Evolutionary conservation across 1,140 invertebrate genomes (phyloP), one percentile per base, ranked within the genome.

Genomic region (Bombus picipes): DNA sequence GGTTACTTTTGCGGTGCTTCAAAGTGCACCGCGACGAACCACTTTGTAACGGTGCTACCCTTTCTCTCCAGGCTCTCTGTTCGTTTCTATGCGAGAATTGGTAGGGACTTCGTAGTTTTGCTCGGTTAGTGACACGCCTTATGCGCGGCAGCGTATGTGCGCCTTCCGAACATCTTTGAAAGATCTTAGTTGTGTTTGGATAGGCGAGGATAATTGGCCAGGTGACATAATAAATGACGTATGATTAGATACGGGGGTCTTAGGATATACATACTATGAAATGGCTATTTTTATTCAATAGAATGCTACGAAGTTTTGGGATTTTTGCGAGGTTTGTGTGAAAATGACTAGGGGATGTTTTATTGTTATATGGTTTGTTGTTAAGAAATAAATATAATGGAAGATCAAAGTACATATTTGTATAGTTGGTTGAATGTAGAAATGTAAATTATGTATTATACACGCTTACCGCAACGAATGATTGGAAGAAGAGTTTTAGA

Each of bases 1-100:
- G 13, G 82, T 75, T 84, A 77, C 82, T 79, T 84, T 84, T 79
- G 74, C 75, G 65, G 66, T 84, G 47, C n/a, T 66, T 83, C 81
- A 83, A 83, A 83, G 81, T 83, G n/a, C 59, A 34, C 81, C 81
- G 73, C 62, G 81, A 76, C 81, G 59, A 83, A 83, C 72, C 81
- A 76, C 59, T 83, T 83, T 43, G 81, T 53, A 66, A 83, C 81
- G 81, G 47, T 47, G 34, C 72, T 76, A 39, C 74, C 12, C 32
- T 74, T 15, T 22, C 32, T 34, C 32, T 47, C 4, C 13, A 1
- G 18, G 12, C 18, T 25, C 10, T 75, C 9, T 53, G 15, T 32
- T 28, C n/a, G 13, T 28, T 37, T 72, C 25, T 81, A 28, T 15
- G 70, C 25, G 41, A 8, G 41, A 12, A 41, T 77, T 13, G 39